Base-by-base conservation (phyloP, 2,888 invertebrate genomes). In the Drosophila imparisetae region DNA sequence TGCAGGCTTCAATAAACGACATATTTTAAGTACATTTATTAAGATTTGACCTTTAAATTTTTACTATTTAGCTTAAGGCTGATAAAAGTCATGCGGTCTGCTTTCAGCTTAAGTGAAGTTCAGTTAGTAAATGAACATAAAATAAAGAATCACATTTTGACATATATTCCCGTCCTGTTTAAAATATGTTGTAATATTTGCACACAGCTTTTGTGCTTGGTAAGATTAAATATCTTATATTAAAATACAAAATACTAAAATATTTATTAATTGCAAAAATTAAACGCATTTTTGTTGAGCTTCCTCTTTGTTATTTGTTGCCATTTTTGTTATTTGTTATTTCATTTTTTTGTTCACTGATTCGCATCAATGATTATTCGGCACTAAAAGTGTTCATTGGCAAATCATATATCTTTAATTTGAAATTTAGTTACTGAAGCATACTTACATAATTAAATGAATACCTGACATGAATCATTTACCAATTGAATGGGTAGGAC, bases 1-100 rank as follows among this genome's bases (percentile, higher is more conserved):
- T 64, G 66, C 66, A 50, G 49, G 74, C 66, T 53, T 64, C 52
- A 78, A 63, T 80, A 72, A 57, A 77, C 52, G 59, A 50, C 66
- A 80, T 36, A 50, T 50, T 58, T 34, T 8, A 49, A 49, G 57
- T 24, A 45, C 55, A 66, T 57, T 34, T 61, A 80, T 80, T 71
- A 64, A 48, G 61, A 53, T 60, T 63, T 34, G 38, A 48, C 15
- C 38, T 61, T 62, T 58, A 65, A 76, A 74, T 42, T 38, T 66
- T 54, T 49, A 49, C 55, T 49, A 40, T 55, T 38, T 45, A 58
- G 59, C 78, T 60, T 27, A 45, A 54, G 24, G 10, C 61, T 71
- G 29, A 59, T 76, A 58, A 50, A 57, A 63, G 53, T 55, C 29
- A 21, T 36, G 40, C 42, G 54, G 15, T 8, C 27, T 42, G n/a